phyloP scores from a whole-genome alignment of 2,888 invertebrate genomes.

The Pyralis farinalis region DNA sequence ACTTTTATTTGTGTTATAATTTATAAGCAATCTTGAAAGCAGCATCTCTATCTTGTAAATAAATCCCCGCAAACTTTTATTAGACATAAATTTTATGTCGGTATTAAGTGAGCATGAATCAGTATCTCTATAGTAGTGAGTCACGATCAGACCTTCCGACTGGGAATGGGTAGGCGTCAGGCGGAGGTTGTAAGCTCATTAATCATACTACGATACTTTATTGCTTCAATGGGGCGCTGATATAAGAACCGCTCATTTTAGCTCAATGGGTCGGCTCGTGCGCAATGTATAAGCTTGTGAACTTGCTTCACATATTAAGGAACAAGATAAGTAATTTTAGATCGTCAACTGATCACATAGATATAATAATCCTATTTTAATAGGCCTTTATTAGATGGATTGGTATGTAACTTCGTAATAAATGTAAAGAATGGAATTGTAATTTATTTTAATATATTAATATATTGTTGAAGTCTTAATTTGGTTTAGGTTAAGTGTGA shows the following conservation, averaged over 20 bases:
- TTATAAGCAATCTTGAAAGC: conserved; percentile 16
- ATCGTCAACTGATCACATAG: too few relatives aligned
- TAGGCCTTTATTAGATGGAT: too few relatives aligned
- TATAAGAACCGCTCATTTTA: conserved; percentile 43
- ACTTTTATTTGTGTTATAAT: conserved; percentile 11
- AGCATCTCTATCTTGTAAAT: conserved; percentile 13
- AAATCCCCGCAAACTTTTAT: conserved; percentile 11
- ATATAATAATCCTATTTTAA: too few relatives aligned
- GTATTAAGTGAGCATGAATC: conserved; percentile 19
- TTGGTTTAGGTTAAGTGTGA: too few relatives aligned
- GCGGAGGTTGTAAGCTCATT: conserved; percentile 54
- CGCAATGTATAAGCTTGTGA: conserved; percentile 11
- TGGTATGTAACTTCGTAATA: too few relatives aligned
- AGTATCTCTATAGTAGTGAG: conserved; percentile 33
- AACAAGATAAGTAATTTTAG: too few relatives aligned
- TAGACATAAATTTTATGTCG: conserved; percentile 14
- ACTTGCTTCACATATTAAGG: too few relatives aligned
- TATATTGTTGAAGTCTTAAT: too few relatives aligned
- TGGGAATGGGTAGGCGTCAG: conserved; percentile 50
- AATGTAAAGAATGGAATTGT: too few relatives aligned
- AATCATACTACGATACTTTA: conserved; percentile 69
- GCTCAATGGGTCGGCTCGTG: conserved; percentile 37
- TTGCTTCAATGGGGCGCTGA: conserved; percentile 62
- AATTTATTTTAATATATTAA: too few relatives aligned
- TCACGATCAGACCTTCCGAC: conserved; percentile 42